Evolutionary conservation across 35 echinoderm and acorn worm genomes (phyloP), one percentile per base, ranked within the genome.

Genomic region (Eucidaris tribuloides): DNA sequence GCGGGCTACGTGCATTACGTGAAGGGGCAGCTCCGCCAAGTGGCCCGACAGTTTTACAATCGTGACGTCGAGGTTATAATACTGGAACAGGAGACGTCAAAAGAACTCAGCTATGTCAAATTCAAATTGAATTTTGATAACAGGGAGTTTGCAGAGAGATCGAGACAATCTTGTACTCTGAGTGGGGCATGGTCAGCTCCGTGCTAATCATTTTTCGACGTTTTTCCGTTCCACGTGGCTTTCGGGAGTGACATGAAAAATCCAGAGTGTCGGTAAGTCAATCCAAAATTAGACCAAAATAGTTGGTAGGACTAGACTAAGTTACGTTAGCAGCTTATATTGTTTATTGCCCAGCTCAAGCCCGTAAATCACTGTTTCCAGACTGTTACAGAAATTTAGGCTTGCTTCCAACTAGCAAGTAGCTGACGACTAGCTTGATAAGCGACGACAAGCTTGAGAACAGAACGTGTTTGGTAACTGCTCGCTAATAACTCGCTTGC

Each of bases 221-320:
- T 97, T 4, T 97, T 97, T 62, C 94, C 94, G 1, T 97, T 97
- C 48, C 89, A 92, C 37, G 79, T 97, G 24, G 79, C 89, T 41
- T 97, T 97, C 52, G 86, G 82, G 46, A 33, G 38, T n/a, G 79
- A 87, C 7, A 97, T 97, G 94, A 92, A 38, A 17, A 85, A n/a
- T n/a, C n/a, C n/a, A n/a, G n/a, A n/a, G n/a, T n/a, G n/a, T n/a
- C n/a, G n/a, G n/a, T n/a, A n/a, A n/a, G n/a, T n/a, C n/a, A n/a
- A n/a, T n/a, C n/a, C n/a, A n/a, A n/a, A n/a, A n/a, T n/a, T n/a
- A n/a, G n/a, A n/a, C n/a, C n/a, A n/a, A n/a, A n/a, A n/a, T n/a
- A n/a, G n/a, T n/a, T n/a, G n/a, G n/a, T n/a, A n/a, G n/a, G n/a
- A n/a, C n/a, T n/a, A n/a, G n/a, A n/a, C n/a, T n/a, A n/a, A n/a